Base-by-base conservation (phyloP, 2,797 vertebrate species). In the Gila robusta region DNA sequence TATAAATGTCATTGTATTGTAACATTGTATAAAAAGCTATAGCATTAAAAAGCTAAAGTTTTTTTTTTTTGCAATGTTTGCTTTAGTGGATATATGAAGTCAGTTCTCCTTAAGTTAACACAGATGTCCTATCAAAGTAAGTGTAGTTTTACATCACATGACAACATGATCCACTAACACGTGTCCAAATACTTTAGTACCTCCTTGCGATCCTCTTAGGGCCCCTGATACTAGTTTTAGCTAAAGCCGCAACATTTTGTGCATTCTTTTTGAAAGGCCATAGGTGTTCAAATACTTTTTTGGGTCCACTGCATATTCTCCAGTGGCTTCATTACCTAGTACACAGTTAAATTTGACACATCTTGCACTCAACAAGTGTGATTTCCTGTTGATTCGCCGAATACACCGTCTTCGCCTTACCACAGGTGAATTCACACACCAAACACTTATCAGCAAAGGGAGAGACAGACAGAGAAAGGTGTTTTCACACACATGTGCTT, bases 371-470 rank as follows among this genome's bases (percentile, higher is more conserved):
- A 67, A 69, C 62, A 78, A 39, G 82, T 76, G 49, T 49, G 41
- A 35, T 67, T 79, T 79, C 52, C 74, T 59, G 49, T 85, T 35
- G 66, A 71, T 71, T 70, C 8, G 5, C 4, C 0, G 23, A 82
- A 82, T 41, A 21, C n/a, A 71, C 23, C 5, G 8, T 21, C 66
- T 47, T 70, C 21, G 2, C 66, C 74, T 85, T 70, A 23, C 49
- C 76, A 62, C 66, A 81, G 72, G 67, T 82, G 88, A 86, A 69
- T 83, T 83, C 35, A 64, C 87, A 90, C 69, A 86, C 71, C 64
- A 83, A 59, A 85, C 81, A 88, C 78, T 73, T 86, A 85, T 41
- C 76, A 86, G 49, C 47, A 73, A 74, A 62, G 28, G 64, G 39
- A 83, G 12, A 87, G 72, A 81, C 28, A 81, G 59, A 79, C 66